A percentile compares a stretch with the other conserved stretches of the same genome.
Evolutionary conservation across 2,113 vertebrate genomes (phyloP).

Genomic region (Mustela lutreola): DNA sequence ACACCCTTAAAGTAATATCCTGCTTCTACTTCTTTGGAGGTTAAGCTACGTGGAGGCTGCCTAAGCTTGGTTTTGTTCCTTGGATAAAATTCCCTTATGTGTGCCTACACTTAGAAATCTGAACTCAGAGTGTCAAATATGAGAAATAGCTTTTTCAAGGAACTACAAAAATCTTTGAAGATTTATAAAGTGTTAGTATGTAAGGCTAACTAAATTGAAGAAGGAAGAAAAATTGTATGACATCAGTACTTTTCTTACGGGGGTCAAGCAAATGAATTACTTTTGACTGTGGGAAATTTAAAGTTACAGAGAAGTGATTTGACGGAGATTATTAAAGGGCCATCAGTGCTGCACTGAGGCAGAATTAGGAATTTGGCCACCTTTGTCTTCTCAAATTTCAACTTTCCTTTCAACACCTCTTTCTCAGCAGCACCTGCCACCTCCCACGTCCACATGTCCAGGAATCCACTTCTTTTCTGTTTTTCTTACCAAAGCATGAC

Average conservation of each 20-base stretch:
- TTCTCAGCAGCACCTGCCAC: neutral
- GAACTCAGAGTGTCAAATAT: neutral
- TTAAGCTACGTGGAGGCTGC: neutral
- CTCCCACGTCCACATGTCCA: neutral
- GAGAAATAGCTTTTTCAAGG: neutral
- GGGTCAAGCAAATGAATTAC: neutral
- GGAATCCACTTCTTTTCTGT: neutral
- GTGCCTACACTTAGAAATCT: neutral
- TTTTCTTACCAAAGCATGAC: conserved; percentile 44
- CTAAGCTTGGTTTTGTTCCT: neutral
- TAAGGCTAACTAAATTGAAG: conserved; percentile 40
- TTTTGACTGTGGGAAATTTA: neutral
- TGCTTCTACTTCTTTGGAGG: neutral
- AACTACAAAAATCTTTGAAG: conserved; percentile 13
- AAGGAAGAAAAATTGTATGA: neutral
- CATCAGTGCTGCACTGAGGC: neutral
- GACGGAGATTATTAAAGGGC: neutral
- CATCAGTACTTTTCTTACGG: conserved; percentile 15
- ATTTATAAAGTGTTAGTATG: neutral
- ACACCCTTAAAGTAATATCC: neutral
- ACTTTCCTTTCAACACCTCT: neutral
- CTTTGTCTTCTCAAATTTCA: conserved; percentile 41
- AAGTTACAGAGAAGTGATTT: neutral
- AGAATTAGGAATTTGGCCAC: neutral
- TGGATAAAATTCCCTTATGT: conserved; percentile 8